Base-by-base conservation (phyloP, 1,140 invertebrate species). In the Nomia melanderi region DNA sequence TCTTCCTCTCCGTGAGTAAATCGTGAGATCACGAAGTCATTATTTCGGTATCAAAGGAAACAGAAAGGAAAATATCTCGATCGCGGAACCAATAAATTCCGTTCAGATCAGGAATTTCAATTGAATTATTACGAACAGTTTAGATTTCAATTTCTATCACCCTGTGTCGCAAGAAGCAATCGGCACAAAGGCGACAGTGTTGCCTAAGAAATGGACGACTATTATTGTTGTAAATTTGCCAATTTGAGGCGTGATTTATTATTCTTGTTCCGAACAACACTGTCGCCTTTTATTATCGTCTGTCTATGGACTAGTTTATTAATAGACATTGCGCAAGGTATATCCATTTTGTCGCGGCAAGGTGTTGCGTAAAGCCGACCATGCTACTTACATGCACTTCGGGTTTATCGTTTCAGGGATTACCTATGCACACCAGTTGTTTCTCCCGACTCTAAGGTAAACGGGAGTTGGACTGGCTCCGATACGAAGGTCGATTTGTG, bases 261-360 rank as follows among this genome's bases (percentile, higher is more conserved):
- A 66, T 74, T 74, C 36, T 14, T 66, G 47, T 54, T 27, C n/a
- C 14, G 50, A 44, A 47, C 50, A 74, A 31, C 29, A 20, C 31
- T 4, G 29, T 27, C 41, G 27, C 33, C 54, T 44, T 25, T 74
- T 74, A 66, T 74, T 74, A 56, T 72, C 20, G 23, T 63, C 31
- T 63, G 41, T 72, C 57, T 72, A 72, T 74, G 71, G 62, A 33
- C 71, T 73, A 78, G 67, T 83, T 84, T 84, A 88, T 88, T 89
- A 88, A 86, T 85, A 75, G 79, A 62, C 81, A 87, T 88, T 86
- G 82, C 85, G 80, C 82, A 82, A 81, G 50, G 57, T 62, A 78
- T 81, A 57, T 66, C 67, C 72, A 67, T 82, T 85, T 77, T 83
- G 78, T 82, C 72, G 73, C 78, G 84, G 74, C 79, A 54, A 39